Evolutionary conservation across 2,113 vertebrate species (phyloP), one percentile per base, ranked within the genome.

Genomic region (Paracyprichromis sp.): DNA sequence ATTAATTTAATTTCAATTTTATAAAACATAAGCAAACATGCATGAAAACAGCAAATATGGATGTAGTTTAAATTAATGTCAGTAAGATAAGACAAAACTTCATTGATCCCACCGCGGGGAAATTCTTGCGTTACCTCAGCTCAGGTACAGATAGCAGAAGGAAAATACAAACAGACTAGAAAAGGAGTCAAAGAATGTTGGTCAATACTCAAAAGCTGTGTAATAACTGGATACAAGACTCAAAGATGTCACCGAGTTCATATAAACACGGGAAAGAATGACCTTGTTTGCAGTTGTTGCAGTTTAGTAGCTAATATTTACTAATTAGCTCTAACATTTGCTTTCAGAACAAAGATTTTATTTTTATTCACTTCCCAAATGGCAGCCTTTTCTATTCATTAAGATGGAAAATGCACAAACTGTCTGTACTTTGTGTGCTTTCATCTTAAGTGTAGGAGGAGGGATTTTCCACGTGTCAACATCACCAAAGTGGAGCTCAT

Each of bases 21-120:
- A 61, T 61, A 17, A 31, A 61, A 61, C 57, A 61, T 31, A 61
- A 31, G 26, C 3, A 61, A 61, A 69, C 3, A 5, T 38, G 19
- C n/a, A n/a, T 66, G 4, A 38, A 69, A 69, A 40, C 1, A 19
- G 7, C 19, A 21, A 0, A 40, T 21, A 5, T 21, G 63, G 63
- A n/a, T 40, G 10, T 21, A 40, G 61, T 66, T 36, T 38, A 21
- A 66, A 38, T 19, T 34, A n/a, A 17, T 17, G 1, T 4, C 29
- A 19, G 2, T 56, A 56, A 56, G 21, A 56, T 13, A 56, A 56
- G 53, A 24, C 6, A 56, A 8, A 21, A 5, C 53, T 56, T 56
- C 6, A 56, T 13, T 56, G 53, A 56, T 8, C 21, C 6, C 53
- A 56, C 4, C 0, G 2, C 0, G 0, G 21, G 21, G 54, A 56